A percentile compares a stretch with the other conserved stretches of the same genome.
Evolutionary conservation across 2,113 vertebrate genomes (phyloP).

Genomic region (Chaetorhynchus papuensis): DNA sequence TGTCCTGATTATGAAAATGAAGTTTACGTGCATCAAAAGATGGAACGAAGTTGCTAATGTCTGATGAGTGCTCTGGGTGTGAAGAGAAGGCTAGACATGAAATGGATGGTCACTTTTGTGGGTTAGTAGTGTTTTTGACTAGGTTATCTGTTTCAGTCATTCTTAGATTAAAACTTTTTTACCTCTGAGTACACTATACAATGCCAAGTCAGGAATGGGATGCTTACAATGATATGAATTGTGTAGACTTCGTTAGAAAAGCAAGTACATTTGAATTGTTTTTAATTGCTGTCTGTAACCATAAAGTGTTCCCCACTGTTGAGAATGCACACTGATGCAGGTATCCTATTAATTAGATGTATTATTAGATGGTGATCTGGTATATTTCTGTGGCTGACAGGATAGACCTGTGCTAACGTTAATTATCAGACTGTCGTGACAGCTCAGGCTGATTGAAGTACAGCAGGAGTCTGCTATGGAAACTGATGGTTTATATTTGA

Average conservation of each 20-base stretch:
- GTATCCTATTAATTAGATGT: not conserved
- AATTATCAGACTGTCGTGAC: not conserved
- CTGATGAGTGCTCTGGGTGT: accelerated
- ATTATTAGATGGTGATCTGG: not conserved
- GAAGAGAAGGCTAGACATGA: not conserved
- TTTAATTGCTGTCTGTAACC: not conserved
- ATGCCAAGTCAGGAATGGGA: not conserved
- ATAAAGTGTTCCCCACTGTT: not conserved
- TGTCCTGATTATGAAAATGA: not conserved
- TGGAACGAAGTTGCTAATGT: not conserved
- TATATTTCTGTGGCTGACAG: not conserved
- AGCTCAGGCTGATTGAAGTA: conserved; percentile 7
- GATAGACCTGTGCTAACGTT: not conserved
- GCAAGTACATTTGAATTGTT: not conserved
- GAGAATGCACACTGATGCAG: not conserved
- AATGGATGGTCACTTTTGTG: not conserved
- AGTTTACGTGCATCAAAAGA: not conserved
- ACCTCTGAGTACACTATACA: not conserved
- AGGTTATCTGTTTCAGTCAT: not conserved
- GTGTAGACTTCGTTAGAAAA: not conserved
- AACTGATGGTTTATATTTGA: not conserved
- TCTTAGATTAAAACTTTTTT: not conserved
- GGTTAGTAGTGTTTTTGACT: not conserved
- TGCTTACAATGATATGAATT: not conserved
- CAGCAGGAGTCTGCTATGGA: not conserved